Evolutionary conservation across 2,888 invertebrate genomes (phyloP).

Genomic region (Tenodera sinensis): DNA sequence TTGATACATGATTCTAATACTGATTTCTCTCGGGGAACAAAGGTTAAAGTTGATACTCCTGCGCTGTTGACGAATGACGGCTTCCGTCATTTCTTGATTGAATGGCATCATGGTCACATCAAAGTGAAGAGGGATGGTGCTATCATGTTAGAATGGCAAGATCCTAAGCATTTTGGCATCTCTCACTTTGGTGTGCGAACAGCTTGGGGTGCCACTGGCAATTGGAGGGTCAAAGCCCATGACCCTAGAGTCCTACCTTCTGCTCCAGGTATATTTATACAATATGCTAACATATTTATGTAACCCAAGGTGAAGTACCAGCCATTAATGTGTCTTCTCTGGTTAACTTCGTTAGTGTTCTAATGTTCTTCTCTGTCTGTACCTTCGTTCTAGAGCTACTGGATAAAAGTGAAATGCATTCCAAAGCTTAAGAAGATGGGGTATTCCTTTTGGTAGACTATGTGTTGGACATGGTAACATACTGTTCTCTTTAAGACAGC

Average conservation of each 20-base stretch:
- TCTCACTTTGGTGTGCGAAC: slow-evolving; percentile 62
- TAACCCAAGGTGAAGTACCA: slow-evolving; percentile 2
- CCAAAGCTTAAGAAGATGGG: background rate
- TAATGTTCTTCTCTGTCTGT: background rate
- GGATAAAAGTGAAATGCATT: background rate
- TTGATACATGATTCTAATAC: background rate
- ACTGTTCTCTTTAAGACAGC: background rate
- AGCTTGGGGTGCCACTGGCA: slow-evolving; percentile 61
- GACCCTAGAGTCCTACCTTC: slow-evolving; percentile 36
- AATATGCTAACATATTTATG: background rate
- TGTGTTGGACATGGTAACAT: background rate
- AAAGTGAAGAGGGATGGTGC: slow-evolving; percentile 48
- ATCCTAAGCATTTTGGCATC: slow-evolving; percentile 57
- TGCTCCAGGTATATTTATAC: background rate
- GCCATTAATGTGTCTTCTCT: background rate
- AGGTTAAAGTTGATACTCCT: slow-evolving; percentile 57
- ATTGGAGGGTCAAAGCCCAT: slow-evolving; percentile 53
- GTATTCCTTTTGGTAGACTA: background rate
- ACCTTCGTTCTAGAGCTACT: background rate
- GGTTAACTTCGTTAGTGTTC: background rate
- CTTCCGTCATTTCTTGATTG: slow-evolving; percentile 54
- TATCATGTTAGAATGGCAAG: slow-evolving; percentile 57
- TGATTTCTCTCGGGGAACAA: background rate
- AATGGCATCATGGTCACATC: slow-evolving; percentile 56
- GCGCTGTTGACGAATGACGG: slow-evolving; percentile 55